Percentiles rank a stretch among this genome's conserved stretches.
phyloP scores from a whole-genome alignment of 2,113 vertebrate genomes.

The Platichthys flesus region DNA sequence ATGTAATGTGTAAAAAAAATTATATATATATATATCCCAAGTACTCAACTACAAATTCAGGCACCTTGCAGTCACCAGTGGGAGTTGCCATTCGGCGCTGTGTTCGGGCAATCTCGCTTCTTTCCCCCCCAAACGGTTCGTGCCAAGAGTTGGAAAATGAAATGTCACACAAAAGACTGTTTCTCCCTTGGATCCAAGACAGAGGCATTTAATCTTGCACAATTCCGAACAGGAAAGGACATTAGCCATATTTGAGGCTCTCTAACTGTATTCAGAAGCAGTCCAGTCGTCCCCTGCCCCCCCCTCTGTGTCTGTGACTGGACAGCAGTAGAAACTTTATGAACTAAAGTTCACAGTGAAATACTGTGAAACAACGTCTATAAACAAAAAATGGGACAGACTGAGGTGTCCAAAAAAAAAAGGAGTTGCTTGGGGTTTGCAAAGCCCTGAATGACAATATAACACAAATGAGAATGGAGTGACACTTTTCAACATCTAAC shows the following conservation, averaged over 20 bases:
- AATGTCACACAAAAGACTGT: conserved; percentile 36
- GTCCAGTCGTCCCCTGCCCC: conserved; percentile 46
- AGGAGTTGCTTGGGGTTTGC: conserved; percentile 35
- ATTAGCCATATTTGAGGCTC: conserved; percentile 61
- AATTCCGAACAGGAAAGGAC: conserved; percentile 70
- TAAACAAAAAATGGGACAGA: conserved; percentile 24
- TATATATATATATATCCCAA: conserved; percentile 22
- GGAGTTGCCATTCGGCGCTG: conserved; percentile 23
- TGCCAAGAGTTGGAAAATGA: conserved; percentile 42
- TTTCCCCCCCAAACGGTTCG: conserved; percentile 31
- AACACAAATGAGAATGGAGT: conserved; percentile 18
- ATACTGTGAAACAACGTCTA: conserved; percentile 35
- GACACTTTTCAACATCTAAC: conserved; percentile 36
- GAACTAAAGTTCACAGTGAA: conserved; percentile 44
- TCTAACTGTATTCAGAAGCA: conserved; percentile 53
- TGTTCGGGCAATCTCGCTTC: conserved; percentile 15
- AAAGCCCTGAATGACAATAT: conserved; percentile 43
- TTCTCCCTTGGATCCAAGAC: conserved; percentile 72
- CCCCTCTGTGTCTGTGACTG: conserved; percentile 48
- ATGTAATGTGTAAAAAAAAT: conserved; percentile 43
- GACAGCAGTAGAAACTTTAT: conserved; percentile 45
- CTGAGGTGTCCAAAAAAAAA: conserved; percentile 37
- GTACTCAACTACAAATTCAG: conserved; percentile 39
- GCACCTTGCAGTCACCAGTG: conserved; percentile 30
- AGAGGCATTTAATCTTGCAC: conserved; percentile 78